These are phyloP conservation scores for Anolis sagrei DNA, from an alignment of 2,113 vertebrate species.

Conservation along the genomic window DNA sequence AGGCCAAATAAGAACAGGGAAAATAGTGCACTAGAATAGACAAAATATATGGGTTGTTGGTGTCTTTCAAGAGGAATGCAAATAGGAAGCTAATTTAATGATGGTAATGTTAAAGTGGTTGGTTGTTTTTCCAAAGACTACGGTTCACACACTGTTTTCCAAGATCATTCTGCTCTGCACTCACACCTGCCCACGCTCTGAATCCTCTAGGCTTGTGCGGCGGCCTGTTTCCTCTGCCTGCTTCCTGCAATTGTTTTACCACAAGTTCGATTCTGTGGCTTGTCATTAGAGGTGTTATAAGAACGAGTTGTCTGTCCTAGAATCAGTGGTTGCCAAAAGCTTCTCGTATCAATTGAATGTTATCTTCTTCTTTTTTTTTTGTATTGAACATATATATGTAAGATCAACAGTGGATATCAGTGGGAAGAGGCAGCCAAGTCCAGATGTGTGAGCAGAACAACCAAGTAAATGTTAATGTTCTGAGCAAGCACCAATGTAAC, in stretches of 20 bases:
- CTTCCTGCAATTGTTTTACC: slow-evolving; percentile 39
- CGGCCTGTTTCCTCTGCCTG: background rate
- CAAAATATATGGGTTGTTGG: background rate
- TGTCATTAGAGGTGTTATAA: background rate
- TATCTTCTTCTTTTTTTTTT: slow-evolving; percentile 36
- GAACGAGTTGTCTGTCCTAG: background rate
- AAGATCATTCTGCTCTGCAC: background rate
- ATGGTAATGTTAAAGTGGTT: slow-evolving; percentile 1
- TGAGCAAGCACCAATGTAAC: too few species aligned
- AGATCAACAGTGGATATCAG: background rate
- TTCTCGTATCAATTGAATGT: background rate
- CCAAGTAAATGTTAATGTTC: background rate
- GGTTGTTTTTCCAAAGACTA: background rate
- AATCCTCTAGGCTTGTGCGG: background rate
- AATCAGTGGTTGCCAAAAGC: slow-evolving; percentile 6
- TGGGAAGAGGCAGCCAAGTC: background rate
- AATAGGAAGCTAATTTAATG: background rate
- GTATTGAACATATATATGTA: background rate
- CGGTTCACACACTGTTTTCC: background rate
- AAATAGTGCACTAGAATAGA: background rate
- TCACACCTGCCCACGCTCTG: background rate
- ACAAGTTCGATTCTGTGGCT: background rate
- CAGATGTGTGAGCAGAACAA: background rate
- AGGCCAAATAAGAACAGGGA: background rate
- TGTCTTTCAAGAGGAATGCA: background rate